Base-by-base conservation (phyloP, 2,113 vertebrate species). In the Cyphotilapia sp. region DNA sequence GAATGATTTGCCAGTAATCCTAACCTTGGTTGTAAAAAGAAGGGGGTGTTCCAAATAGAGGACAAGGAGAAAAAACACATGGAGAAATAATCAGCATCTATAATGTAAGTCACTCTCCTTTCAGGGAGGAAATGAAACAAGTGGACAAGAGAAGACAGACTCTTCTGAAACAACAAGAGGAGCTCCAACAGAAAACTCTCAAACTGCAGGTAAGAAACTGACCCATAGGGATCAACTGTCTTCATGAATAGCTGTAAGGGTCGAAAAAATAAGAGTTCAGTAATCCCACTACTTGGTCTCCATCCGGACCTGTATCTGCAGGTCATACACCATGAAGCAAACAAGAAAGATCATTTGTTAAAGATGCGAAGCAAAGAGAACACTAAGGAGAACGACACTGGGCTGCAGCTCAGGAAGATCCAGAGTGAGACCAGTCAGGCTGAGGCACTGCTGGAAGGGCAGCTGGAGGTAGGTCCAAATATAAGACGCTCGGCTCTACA, bases 401-500 rank as follows among this genome's bases (percentile, higher is more conserved):
- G 40, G 71, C 59, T 81, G 76, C 31, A 89, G 85, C 22, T 84
- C 13, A 78, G 81, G 78, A 51, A 24, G 42, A 27, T 22, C 16
- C 76, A 91, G 12, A 84, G 56, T 40, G 71, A 91, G 42, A 78
- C 7, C 7, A 49, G 5, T 3, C 14, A 80, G 51, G 27, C 85
- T 16, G 87, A 91, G 78, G 42, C 47, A 40, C 51, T 42, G 51
- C 91, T 89, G 42, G 42, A 83, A 76, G 45, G 86, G 3, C 31
- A 92, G 82, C 80, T 85, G 31, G 38, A 87, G 91, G 94, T 95
- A 54, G 42, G 89, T 83, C 57, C 22, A 56, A 27, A 12, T 78
- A 51, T 51, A 78, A 51, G 7, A 78, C 0, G 7, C 45, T n/a
- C n/a, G 3, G 45, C 45, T 12, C 27, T 51, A 78, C 42, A 31